Evolutionary conservation across 2,797 vertebrate species (phyloP), one percentile per base, ranked within the genome.

Genomic region (Coccyzus lansbergi): DNA sequence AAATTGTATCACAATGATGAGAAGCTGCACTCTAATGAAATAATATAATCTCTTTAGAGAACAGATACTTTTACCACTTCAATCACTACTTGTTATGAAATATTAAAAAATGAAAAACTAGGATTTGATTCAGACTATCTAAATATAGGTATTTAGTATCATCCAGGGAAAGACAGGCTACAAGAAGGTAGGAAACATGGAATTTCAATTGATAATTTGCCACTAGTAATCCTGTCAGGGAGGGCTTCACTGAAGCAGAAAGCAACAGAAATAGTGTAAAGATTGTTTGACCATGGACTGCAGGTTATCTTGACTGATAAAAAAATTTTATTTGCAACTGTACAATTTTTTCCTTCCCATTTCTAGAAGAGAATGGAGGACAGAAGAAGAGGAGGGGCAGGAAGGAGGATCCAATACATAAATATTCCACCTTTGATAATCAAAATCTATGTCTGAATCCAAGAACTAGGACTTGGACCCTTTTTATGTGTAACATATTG

Each of bases 301-400:
- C 29, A 36, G 21, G 40, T 53, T 4, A 83, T 3, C 15, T 69
- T 59, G 24, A 62, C 9, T 42, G 28, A 86, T 85, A 87, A 87
- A 88, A n/a, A 3, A 10, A 29, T 67, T 68, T 81, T 51, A n/a
- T 67, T 91, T 84, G 2, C 4, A 46, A 25, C 5, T 55, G 28
- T 31, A 26, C 52, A 18, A 15, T 29, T 17, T 52, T 16, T 14
- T 53, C 9, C 9, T 36, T 42, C 6, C 15, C 1, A 10, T 28
- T 17, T 83, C 28, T 70, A 56, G 77, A 74, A 92, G 26, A 28
- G 3, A 36, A 36, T 40, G 6, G 13, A 9, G 4, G 3, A 81
- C 18, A 48, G 15, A 14, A 56, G 15, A 59, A 5, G 1, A 1
- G 0, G 2, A 65, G 9, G 4, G 52, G 15, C 12, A 12, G 6